Base-by-base conservation (phyloP, 2,113 vertebrate genomes). In the Platanista minor region DNA sequence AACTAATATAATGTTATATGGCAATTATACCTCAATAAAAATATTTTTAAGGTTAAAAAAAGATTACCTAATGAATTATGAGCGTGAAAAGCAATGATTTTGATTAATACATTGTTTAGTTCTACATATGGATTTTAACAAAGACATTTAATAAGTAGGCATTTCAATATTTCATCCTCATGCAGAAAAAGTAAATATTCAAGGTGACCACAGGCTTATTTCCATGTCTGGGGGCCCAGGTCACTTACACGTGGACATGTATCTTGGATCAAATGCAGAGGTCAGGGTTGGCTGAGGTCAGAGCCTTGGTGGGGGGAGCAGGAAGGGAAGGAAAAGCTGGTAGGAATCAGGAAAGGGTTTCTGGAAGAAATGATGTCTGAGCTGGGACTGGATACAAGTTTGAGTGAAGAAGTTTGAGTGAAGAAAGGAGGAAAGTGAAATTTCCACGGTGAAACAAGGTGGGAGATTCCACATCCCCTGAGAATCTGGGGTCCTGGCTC, bases 401-500 rank as follows among this genome's bases (percentile, higher is more conserved):
- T 29, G 14, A 66, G 39, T 27, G 43, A 43, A 43, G 43, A 43
- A 43, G 17, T 18, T 6, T 29, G 13, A 64, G 8, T 61, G 59
- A 39, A 82, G 80, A 72, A 46, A 74, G 3, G 20, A 12, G 57
- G 59, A 29, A 33, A 49, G n/a, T 52, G 36, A n/a, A 39, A 46
- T 20, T 18, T 27, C 39, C 41, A n/a, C 9, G 0, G 9, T 10
- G 41, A 89, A 81, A 27, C 5, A 36, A 77, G 86, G 20, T 2
- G 6, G 25, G 39, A 15, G 43, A 49, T 20, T n/a, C 54, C 17
- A 46, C 3, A 8, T 17, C 20, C 49, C 15, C 21, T 27, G 0
- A 1, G 27, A 12, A 62, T 20, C n/a, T 49, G 0, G 1, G 46
- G 57, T 36, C n/a, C 33, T 12, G 39, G 33, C 36, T 1, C 4